These are phyloP conservation scores for Phyllotreta striolata DNA, from an alignment of 2,888 invertebrate species.

Conservation along the genomic window DNA sequence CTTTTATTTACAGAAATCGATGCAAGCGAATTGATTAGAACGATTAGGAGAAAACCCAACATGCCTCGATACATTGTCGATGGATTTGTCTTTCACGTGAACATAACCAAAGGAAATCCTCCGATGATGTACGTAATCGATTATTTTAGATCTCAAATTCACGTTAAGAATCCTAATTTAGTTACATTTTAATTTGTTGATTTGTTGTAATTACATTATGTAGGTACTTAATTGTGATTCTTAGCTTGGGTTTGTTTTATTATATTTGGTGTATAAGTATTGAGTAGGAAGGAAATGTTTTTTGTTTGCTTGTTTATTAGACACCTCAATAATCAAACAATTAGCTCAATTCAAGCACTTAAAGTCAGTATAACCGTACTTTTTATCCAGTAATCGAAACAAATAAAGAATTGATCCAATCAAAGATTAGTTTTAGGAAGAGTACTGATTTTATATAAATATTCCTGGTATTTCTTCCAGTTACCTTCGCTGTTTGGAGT, in stretches of 20 bases:
- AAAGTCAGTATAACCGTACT: too few relatives aligned
- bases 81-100: conserved; percentile 60
- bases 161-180: background rate
- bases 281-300: too few relatives aligned
- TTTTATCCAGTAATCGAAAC: too few relatives aligned
- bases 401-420: too few relatives aligned
- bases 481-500: conserved; percentile 58
- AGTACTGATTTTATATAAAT: background rate
- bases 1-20: conserved; percentile 47
- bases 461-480: conserved; percentile 43
- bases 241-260: too few relatives aligned
- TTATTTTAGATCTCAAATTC: background rate
- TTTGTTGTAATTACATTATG: too few relatives aligned
- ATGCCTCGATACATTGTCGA: conserved; percentile 60
- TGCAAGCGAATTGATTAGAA: conserved; percentile 40
- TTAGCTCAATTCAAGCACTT: too few relatives aligned
- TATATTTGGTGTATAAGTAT: too few relatives aligned
- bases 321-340: too few relatives aligned
- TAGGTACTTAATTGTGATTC: too few relatives aligned
- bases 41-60: conserved; percentile 53
- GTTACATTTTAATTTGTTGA: too few relatives aligned
- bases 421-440: background rate
- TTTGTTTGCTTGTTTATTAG: too few relatives aligned
- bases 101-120: conserved; percentile 59
- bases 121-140: conserved; percentile 56